phyloP scores from a whole-genome alignment of 35 echinoderm and acorn worm species.

The Heliocidaris tuberculata region DNA sequence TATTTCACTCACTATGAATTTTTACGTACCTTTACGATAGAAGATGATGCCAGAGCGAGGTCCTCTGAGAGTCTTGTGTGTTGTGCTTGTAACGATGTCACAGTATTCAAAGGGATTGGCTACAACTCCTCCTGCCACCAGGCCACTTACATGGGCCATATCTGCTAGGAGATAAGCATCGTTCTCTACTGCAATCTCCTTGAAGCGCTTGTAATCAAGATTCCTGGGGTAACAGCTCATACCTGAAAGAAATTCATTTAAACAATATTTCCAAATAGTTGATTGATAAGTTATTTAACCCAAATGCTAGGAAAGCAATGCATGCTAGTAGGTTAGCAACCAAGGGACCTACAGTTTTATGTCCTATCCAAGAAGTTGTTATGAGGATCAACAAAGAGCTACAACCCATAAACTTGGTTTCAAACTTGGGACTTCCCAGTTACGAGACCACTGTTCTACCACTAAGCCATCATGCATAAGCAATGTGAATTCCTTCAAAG shows the following conservation, averaged over 20 bases:
- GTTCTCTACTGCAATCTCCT: conserved; percentile 75
- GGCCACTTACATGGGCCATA: conserved; percentile 94
- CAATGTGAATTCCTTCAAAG: no score
- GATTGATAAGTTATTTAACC: no score
- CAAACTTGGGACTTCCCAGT: no score
- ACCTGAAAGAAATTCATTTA: conserved; percentile 49
- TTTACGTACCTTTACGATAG: conserved; percentile 76
- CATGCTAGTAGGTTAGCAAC: no score
- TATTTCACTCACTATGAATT: no score
- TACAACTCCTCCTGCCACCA: conserved; percentile 67
- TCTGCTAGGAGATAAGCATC: conserved; percentile 79
- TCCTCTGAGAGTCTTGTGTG: conserved; percentile 92
- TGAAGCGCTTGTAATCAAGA: conserved; percentile 79
- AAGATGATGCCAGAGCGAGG: conserved; percentile 92
- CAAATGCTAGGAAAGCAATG: no score
- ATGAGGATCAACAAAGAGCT: no score
- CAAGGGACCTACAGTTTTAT: no score
- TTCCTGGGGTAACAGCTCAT: conserved; percentile 96
- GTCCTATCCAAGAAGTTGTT: no score
- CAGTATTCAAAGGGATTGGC: conserved; percentile 80
- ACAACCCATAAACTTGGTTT: no score
- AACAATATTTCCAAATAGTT: background rate
- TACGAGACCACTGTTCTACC: no score
- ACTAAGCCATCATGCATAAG: no score
- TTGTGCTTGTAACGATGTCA: conserved; percentile 94